A percentile compares a stretch with the other conserved stretches of the same genome.
Evolutionary conservation across 1,140 invertebrate species (phyloP).

Genomic region (Tenebrio molitor): DNA sequence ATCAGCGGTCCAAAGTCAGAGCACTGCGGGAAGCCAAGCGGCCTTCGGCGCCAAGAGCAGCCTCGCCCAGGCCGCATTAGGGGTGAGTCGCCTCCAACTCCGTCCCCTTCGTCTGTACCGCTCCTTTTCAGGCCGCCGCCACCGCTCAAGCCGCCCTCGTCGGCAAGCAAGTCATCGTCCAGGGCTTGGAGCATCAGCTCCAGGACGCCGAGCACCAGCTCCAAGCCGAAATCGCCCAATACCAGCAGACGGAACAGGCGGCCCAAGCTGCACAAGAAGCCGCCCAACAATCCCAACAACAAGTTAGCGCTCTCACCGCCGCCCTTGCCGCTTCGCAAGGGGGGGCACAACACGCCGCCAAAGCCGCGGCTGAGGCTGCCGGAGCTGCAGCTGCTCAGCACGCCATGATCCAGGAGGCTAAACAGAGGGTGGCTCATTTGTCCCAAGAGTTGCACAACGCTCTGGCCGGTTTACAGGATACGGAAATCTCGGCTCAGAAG

Average conservation of each 20-base stretch:
- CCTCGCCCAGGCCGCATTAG: slow-evolving; percentile 54
- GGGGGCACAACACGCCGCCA: slow-evolving; percentile 51
- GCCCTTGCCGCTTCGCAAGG: slow-evolving; percentile 54
- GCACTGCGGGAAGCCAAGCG: slow-evolving; percentile 57
- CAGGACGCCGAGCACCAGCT: slow-evolving; percentile 54
- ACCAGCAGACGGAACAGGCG: slow-evolving; percentile 54
- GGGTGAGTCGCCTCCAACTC: slow-evolving; percentile 49
- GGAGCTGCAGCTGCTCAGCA: slow-evolving; percentile 55
- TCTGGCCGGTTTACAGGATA: slow-evolving; percentile 51
- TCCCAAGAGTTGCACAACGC: slow-evolving; percentile 52
- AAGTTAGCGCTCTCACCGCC: slow-evolving; percentile 50
- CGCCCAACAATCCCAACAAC: slow-evolving; percentile 55
- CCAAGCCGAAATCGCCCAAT: slow-evolving; percentile 53
- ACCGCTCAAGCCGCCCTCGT: slow-evolving; percentile 58
- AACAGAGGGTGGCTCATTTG: slow-evolving; percentile 51
- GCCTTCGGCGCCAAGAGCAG: slow-evolving; percentile 58
- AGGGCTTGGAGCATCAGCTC: slow-evolving; percentile 54
- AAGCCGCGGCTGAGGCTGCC: slow-evolving; percentile 55
- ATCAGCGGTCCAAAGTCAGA: slow-evolving; percentile 57
- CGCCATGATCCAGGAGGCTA: slow-evolving; percentile 56
- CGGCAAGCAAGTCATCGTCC: slow-evolving; percentile 57
- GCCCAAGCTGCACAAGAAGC: slow-evolving; percentile 52
- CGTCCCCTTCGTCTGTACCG: neutral
- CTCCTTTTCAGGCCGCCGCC: slow-evolving; percentile 52
- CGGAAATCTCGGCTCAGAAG: slow-evolving; percentile 53